Base-by-base conservation (phyloP, 2,888 invertebrate species). In the Cephalotes varians region DNA sequence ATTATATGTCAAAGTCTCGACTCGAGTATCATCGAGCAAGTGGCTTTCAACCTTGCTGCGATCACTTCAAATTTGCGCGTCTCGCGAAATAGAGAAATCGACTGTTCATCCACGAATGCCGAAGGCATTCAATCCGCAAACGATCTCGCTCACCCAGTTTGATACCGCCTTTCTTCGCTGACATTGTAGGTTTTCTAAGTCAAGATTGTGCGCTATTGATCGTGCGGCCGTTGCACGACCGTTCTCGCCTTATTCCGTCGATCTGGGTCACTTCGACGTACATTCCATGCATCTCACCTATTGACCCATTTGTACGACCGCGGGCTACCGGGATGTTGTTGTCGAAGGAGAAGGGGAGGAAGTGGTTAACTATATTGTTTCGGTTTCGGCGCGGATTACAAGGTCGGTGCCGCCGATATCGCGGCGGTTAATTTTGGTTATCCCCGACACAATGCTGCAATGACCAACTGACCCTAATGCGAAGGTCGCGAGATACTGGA, bases 131-230 rank as follows among this genome's bases (percentile, higher is more conserved):
- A 51, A 62, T 65, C 37, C 56, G 40, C 77, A 21, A 71, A 65
- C 73, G 44, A 56, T 79, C 73, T 25, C 54, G 4, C 44, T 71
- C 28, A 25, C 51, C 65, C 44, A 51, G n/a, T 56, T 40, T 47
- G 49, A 7, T 28, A n/a, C 15, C 58, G 34, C 18, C 60, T 67
- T 58, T 47, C 47, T 40, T 4, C 80, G 87, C 90, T 91, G 90
- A 90, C 87, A 86, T 88, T 85, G 91, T 91, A 85, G 73, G 84
- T 90, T 91, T 90, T 90, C 90, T 85, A 86, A 90, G 90, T 90
- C 90, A 90, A 91, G 91, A 90, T 91, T 90, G 62, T 64, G 83
- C 83, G 40, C 85, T 87, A 90, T 91, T 82, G 90, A 90, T 90
- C 89, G 81, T 67, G 79, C 49, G 73, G 72, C 65, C 82, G 67